These are phyloP conservation scores for Paratilapia polleni DNA, from an alignment of 2,113 vertebrate species.

Conservation along the genomic window DNA sequence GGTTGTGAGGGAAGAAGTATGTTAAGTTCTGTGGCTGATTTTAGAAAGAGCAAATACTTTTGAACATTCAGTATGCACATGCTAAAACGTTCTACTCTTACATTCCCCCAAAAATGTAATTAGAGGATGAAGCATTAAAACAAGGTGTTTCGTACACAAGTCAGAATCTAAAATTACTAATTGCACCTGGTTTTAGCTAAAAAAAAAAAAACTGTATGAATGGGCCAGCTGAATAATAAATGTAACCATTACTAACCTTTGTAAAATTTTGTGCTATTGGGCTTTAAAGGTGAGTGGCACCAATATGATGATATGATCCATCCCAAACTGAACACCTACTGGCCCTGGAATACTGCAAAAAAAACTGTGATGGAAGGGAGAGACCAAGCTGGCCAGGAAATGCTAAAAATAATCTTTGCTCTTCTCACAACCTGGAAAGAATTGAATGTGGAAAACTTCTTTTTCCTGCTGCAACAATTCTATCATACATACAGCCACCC, in stretches of 20 bases:
- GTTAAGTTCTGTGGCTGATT: too few relatives aligned
- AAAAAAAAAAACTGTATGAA: not conserved
- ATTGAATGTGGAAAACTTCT: slow-evolving; percentile 77
- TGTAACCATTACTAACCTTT: rapidly evolving
- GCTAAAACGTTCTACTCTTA: too few relatives aligned
- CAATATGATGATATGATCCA: slow-evolving; percentile 88
- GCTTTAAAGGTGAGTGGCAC: slow-evolving; percentile 79
- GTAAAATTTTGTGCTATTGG: rapidly evolving
- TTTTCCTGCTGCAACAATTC: slow-evolving; percentile 77
- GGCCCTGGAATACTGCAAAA: rapidly evolving
- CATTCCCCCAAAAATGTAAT: too few relatives aligned
- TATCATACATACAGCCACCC: rapidly evolving
- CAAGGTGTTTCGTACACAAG: too few relatives aligned
- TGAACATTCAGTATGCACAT: too few relatives aligned
- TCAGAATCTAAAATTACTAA: too few relatives aligned
- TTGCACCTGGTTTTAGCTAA: too few relatives aligned
- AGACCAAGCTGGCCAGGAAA: slow-evolving; percentile 68
- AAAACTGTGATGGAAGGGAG: slow-evolving; percentile 61
- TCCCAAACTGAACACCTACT: not conserved
- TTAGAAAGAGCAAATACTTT: too few relatives aligned
- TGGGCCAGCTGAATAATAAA: not conserved
- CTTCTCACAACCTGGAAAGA: slow-evolving; percentile 76
- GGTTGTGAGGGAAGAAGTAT: too few relatives aligned
- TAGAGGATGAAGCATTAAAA: too few relatives aligned
- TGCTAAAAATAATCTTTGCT: slow-evolving; percentile 82